These are phyloP conservation scores for Chelonus formosanus DNA, from an alignment of 2,888 invertebrate genomes.

Conservation along the genomic window DNA sequence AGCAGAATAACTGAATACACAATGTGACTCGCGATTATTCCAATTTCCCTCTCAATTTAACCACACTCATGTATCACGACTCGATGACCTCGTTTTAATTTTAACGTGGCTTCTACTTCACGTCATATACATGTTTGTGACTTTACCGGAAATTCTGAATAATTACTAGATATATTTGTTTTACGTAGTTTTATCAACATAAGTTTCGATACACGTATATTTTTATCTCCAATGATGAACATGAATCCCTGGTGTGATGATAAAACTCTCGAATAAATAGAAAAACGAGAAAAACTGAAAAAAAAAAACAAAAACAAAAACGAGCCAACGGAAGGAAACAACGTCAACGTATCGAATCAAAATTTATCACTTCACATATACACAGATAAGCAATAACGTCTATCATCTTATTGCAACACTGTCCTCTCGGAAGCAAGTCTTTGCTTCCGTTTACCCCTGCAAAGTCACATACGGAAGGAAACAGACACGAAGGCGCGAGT, in stretches of 20 bases:
- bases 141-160: slow-evolving; percentile 16
- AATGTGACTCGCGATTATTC: slow-evolving; percentile 25
- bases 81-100: slow-evolving; percentile 23
- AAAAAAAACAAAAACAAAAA: not conserved
- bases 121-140: not conserved
- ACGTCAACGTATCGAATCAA: slow-evolving; percentile 6
- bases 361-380: slow-evolving; percentile 8
- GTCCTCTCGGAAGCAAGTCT: slow-evolving; percentile 23
- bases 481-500: slow-evolving; percentile 36
- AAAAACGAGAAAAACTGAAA: not conserved
- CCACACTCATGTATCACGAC: slow-evolving; percentile 15
- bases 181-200: not conserved
- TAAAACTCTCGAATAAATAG: no score
- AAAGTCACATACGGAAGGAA: slow-evolving; percentile 21
- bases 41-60: slow-evolving; percentile 26
- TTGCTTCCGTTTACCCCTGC: slow-evolving; percentile 3
- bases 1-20: slow-evolving; percentile 12
- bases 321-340: slow-evolving; percentile 1
- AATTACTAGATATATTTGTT: slow-evolving; percentile 13
- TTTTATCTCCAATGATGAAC: no score
- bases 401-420: slow-evolving; percentile 17
- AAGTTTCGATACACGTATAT: no score
- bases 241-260: no score
- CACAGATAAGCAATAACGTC: slow-evolving; percentile 25
- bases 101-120: not conserved